Percentiles rank a stretch among this genome's conserved stretches.
Conservation (phyloP, 2,797 vertebrate genomes). For the Crypturellus tataupa region DNA sequence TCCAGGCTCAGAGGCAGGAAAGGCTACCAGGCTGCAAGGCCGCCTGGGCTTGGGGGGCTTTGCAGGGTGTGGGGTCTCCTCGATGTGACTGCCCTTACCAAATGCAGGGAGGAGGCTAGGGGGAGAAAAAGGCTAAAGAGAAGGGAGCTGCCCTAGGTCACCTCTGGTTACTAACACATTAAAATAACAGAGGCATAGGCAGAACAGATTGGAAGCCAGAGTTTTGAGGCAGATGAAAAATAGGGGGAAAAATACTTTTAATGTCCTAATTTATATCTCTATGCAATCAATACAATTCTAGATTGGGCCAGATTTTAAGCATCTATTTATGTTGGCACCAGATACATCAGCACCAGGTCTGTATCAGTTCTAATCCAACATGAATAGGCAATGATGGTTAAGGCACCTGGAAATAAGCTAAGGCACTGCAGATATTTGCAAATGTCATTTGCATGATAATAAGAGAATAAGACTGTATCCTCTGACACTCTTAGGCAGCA, state of each 20-base stretch:
- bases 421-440: neutral
- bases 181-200: neutral
- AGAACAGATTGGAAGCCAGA: neutral
- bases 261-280: neutral
- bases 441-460: neutral
- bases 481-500: neutral
- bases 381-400: neutral
- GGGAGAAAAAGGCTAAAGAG: neutral
- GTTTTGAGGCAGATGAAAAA: neutral
- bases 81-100: neutral
- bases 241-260: neutral
- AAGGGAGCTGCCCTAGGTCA: neutral
- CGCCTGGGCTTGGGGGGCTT: neutral
- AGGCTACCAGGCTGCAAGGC: neutral
- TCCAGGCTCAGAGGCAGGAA: neutral
- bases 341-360: fast-evolving
- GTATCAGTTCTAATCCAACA: neutral
- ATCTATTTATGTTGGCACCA: neutral
- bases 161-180: neutral
- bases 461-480: neutral
- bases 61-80: neutral
- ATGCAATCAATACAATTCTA: neutral
- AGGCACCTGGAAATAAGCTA: neutral
- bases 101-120: neutral
- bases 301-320: neutral